Conservation (phyloP, 1,140 invertebrate genomes). For the Hydropsyche tenuis region DNA sequence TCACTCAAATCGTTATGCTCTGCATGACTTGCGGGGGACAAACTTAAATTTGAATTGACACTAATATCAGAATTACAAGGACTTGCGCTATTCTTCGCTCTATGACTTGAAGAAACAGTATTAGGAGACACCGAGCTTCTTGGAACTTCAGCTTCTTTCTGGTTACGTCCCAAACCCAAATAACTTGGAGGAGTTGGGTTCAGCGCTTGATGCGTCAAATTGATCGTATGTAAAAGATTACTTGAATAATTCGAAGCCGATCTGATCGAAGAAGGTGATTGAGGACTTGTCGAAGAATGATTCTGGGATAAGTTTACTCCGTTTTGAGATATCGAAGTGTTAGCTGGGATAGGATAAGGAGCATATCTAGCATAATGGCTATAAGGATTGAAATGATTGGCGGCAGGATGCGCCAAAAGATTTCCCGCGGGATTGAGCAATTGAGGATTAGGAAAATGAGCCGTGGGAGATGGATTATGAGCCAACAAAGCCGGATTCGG, state of each 20-base stretch:
- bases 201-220: conserved; percentile 43
- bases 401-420: conserved; percentile 56
- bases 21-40: conserved; percentile 38
- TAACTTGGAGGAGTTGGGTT: conserved; percentile 41
- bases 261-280: conserved; percentile 45
- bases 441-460: conserved; percentile 59
- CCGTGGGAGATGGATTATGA: conserved; percentile 50
- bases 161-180: conserved; percentile 27
- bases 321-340: conserved; percentile 48
- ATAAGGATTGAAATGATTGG: conserved; percentile 52
- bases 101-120: conserved; percentile 43
- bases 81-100: conserved; percentile 42
- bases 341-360: conserved; percentile 52
- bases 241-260: conserved; percentile 42
- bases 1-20: conserved; percentile 30
- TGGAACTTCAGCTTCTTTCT: conserved; percentile 37
- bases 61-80: conserved; percentile 49
- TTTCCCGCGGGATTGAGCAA: conserved; percentile 57
- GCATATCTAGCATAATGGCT: conserved; percentile 56
- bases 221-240: conserved; percentile 47
- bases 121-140: conserved; percentile 44
- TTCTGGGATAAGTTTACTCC: conserved; percentile 36
- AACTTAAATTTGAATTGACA: conserved; percentile 47
- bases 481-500: conserved; percentile 60
- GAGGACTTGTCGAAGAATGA: conserved; percentile 49